Evolutionary conservation across 2,888 invertebrate genomes (phyloP).

Genomic region (Acanthosepion pharaonis): DNA sequence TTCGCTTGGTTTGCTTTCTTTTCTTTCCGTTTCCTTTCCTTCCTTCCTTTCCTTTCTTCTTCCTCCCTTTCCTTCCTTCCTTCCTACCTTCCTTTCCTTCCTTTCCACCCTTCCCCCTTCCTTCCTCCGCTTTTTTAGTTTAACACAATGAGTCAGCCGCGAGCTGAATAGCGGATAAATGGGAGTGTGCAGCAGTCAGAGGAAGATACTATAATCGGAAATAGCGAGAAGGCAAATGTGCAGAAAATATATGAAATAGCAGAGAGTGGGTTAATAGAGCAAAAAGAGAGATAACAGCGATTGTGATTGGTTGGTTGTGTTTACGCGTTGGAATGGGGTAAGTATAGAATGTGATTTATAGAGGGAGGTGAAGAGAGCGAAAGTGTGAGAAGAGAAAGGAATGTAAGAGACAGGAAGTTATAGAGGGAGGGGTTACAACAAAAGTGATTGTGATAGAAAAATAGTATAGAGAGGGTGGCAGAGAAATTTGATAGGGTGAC

Average conservation of each 20-base stretch:
- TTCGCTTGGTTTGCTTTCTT: too few species aligned
- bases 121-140: too few species aligned
- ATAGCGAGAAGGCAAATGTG: neutral
- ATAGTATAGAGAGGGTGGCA: neutral
- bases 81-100: too few species aligned
- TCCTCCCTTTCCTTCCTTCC: too few species aligned
- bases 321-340: neutral
- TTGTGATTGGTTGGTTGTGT: neutral
- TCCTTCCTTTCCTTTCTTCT: too few species aligned
- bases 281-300: neutral
- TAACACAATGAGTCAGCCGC: too few species aligned
- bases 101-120: too few species aligned
- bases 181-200: too few species aligned
- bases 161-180: too few species aligned
- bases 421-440: neutral
- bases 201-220: too few species aligned
- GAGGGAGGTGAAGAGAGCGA: neutral
- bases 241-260: neutral
- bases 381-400: neutral
- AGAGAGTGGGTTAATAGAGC: neutral
- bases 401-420: neutral
- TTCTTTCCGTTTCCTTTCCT: too few species aligned
- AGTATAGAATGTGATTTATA: slow-evolving; percentile 18
- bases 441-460: neutral
- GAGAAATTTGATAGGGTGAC: slow-evolving; percentile 16